Conservation (phyloP, 1,140 invertebrate genomes). For the Apocrypta bakeri region DNA sequence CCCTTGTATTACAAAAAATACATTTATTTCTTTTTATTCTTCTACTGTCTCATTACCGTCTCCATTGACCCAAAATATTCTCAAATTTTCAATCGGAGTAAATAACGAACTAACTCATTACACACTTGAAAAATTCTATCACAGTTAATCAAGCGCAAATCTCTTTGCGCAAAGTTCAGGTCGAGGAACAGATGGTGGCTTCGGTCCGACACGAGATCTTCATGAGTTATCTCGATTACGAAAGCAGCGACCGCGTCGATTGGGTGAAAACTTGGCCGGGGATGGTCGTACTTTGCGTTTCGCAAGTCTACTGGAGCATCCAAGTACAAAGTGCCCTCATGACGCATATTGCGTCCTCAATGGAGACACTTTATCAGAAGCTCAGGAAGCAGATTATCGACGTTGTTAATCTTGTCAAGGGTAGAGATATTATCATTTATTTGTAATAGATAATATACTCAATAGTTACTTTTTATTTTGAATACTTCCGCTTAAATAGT, state of each 20-base stretch:
- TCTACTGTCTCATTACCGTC: too few species aligned
- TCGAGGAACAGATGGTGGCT: constrained; percentile 89
- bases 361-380: constrained; percentile 75
- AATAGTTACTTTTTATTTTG: too few species aligned
- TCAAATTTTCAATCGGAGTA: too few species aligned
- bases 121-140: neutral
- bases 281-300: constrained; percentile 90
- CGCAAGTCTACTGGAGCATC: constrained; percentile 92
- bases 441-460: too few species aligned
- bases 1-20: too few species aligned
- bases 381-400: constrained; percentile 79
- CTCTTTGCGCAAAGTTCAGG: constrained; percentile 65
- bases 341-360: constrained; percentile 74
- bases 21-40: too few species aligned
- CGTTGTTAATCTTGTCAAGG: constrained; percentile 75
- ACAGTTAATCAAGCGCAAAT: neutral
- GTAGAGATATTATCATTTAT: constrained; percentile 46
- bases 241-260: constrained; percentile 77
- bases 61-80: too few species aligned
- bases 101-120: neutral
- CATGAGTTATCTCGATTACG: constrained; percentile 83
- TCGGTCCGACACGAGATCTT: constrained; percentile 84
- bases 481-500: too few species aligned
- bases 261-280: constrained; percentile 93
- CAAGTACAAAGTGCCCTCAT: constrained; percentile 83